These are phyloP conservation scores for Odocoileus hemionus DNA, from an alignment of 2,113 vertebrate species.

Conservation along the genomic window DNA sequence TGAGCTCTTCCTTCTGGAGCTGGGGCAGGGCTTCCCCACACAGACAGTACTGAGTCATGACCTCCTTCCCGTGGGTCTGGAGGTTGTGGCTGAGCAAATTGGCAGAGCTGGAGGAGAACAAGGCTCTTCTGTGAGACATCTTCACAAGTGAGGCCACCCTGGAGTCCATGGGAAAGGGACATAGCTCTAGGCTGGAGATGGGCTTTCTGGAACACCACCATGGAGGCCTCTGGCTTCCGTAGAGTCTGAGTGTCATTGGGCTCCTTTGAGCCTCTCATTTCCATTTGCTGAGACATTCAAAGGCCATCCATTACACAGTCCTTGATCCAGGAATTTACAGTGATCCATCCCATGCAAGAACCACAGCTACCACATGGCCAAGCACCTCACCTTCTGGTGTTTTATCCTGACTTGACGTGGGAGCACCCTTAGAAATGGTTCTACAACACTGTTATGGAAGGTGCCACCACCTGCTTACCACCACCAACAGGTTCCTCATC, in stretches of 20 bases:
- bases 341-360: accelerated
- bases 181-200: accelerated
- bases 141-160: not conserved
- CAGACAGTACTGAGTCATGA: accelerated
- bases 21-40: accelerated
- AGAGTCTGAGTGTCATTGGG: accelerated
- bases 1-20: accelerated
- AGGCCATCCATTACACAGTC: accelerated
- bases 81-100: accelerated
- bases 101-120: not conserved
- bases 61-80: accelerated
- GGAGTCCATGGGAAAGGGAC: accelerated
- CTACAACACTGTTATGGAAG: accelerated
- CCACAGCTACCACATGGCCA: accelerated
- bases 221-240: accelerated
- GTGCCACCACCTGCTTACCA: accelerated
- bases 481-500: accelerated
- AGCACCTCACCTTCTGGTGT: accelerated
- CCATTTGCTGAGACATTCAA: not conserved
- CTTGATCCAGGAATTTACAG: accelerated
- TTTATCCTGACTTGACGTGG: accelerated
- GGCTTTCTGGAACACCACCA: accelerated
- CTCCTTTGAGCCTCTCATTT: accelerated
- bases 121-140: accelerated
- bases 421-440: accelerated